Conservation (phyloP, 1,140 invertebrate species). For the Procambarus virginalis region DNA sequence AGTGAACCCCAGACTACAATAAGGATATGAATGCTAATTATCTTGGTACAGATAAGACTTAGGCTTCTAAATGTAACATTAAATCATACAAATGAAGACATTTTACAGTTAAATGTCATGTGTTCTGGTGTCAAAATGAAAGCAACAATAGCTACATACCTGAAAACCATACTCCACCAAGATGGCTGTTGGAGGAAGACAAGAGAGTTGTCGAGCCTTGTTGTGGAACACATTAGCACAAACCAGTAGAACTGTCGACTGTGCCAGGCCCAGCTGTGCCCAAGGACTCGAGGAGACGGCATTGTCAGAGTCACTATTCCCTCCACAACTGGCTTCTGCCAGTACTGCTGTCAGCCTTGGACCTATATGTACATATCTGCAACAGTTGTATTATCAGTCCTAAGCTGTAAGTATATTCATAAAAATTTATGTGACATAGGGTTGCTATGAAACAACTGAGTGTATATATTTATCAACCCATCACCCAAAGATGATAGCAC, state of each 20-base stretch:
- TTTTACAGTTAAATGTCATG: too few species aligned
- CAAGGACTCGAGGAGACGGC: constrained; percentile 74
- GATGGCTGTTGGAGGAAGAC: constrained; percentile 78
- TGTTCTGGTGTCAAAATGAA: not conserved
- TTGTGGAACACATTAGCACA: constrained; percentile 78
- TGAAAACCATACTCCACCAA: constrained; percentile 81
- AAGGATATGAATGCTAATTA: too few species aligned
- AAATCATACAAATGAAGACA: too few species aligned
- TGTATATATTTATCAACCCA: too few species aligned
- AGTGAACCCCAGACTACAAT: too few species aligned
- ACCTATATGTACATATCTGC: constrained; percentile 79
- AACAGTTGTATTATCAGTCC: constrained; percentile 1
- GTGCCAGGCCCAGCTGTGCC: constrained; percentile 77
- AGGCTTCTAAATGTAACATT: too few species aligned
- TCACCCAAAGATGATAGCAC: too few species aligned
- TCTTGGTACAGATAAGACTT: too few species aligned
- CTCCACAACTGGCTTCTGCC: constrained; percentile 24
- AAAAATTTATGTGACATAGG: too few species aligned
- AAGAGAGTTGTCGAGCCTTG: constrained; percentile 73
- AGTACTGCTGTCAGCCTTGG: constrained; percentile 79
- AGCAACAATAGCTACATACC: constrained; percentile 21
- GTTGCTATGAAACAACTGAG: too few species aligned
- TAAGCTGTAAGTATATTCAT: not conserved
- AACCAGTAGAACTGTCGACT: constrained; percentile 78
- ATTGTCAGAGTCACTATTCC: not conserved